Base-by-base conservation (phyloP, 2,797 vertebrate genomes). In the Hydrocynus forskahlii region DNA sequence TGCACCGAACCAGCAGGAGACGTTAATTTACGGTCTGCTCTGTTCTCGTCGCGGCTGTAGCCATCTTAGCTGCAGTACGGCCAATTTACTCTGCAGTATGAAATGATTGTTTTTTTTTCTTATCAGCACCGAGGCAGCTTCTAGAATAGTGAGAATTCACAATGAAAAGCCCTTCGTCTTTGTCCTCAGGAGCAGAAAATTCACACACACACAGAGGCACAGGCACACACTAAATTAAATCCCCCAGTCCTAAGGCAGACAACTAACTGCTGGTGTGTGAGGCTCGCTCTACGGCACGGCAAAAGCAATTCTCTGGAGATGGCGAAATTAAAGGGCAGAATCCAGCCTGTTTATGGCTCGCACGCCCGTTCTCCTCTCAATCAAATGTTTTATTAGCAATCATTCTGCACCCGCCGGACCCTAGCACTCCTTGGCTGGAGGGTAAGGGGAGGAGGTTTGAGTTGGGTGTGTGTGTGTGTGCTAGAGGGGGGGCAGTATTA, bases 371-470 rank as follows among this genome's bases (percentile, higher is more conserved):
- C 89, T 91, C 88, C 91, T 93, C 93, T 95, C 93, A 94, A 94
- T 94, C 93, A 94, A 93, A 94, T 88, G 90, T 93, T 95, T 95
- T 94, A 95, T 93, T 94, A 92, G 92, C 94, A 93, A 94, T 95
- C 91, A 94, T 94, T 93, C 80, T 60, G 70, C 86, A 71, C 84
- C 80, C 71, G 80, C 84, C 75, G 86, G 90, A 89, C 91, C 90
- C 91, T 93, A 91, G 92, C 94, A 92, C 92, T 93, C 90, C 87
- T 88, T 87, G 84, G 87, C 83, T 86, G 48, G 55, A 54, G 86
- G 78, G 87, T 80, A 81, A 83, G 89, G 82, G 82, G 86, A 83
- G 81, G 63, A 79, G 77, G 10, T 45, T 45, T 45, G 10, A 45
- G 6, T 45, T 10, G 43, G 6, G 43, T 45, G 43, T 45, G 45